phyloP scores from a whole-genome alignment of 2,113 vertebrate species.

The Casuarius casuarius region DNA sequence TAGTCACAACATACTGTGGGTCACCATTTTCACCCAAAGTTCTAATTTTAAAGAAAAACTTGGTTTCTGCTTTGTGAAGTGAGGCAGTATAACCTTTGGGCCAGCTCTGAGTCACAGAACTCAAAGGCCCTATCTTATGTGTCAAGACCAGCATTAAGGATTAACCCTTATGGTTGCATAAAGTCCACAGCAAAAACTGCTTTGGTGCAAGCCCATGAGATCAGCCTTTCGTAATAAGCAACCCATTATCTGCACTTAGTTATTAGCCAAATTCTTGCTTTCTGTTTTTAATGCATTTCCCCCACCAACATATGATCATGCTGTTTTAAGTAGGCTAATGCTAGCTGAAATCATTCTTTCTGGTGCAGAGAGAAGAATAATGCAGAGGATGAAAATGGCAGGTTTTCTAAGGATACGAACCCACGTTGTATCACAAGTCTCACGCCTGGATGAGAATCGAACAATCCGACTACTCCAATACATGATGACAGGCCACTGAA shows the following conservation, averaged over 20 bases:
- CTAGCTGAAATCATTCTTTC: neutral
- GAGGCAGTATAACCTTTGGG: rapidly evolving
- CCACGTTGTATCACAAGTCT: neutral
- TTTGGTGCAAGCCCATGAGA: neutral
- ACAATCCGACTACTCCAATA: rapidly evolving
- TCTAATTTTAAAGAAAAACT: neutral
- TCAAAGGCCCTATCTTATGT: neutral
- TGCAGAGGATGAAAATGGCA: rapidly evolving
- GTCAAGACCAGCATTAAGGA: neutral
- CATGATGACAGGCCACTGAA: rapidly evolving
- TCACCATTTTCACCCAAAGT: neutral
- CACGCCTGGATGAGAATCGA: rapidly evolving
- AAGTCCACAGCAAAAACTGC: neutral
- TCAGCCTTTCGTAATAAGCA: neutral
- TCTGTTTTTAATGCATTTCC: neutral
- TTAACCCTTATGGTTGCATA: neutral
- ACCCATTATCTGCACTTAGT: no score
- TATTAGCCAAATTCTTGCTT: neutral
- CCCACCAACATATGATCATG: rapidly evolving
- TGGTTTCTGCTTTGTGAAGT: neutral
- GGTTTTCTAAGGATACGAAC: neutral
- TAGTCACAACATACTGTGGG: neutral
- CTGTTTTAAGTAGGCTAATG: neutral
- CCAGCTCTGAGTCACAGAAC: neutral
- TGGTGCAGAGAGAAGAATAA: neutral